Evolutionary conservation across 1,140 invertebrate species (phyloP), one percentile per base, ranked within the genome.

Genomic region (Platyscapa corneri): DNA sequence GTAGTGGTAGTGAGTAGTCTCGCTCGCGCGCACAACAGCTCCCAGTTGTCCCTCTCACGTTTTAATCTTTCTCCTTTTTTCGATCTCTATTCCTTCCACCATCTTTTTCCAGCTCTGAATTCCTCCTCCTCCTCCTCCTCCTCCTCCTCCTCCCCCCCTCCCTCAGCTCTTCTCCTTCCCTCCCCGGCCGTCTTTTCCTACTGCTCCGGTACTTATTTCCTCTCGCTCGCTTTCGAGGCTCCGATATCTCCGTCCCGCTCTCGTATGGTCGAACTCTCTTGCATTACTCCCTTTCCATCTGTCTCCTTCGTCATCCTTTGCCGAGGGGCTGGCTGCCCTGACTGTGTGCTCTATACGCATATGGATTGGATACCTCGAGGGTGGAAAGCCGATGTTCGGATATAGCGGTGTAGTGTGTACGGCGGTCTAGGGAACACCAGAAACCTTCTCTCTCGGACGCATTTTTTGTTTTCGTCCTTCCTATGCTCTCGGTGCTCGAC

Each of bases 311-410:
- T 80, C 78, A 80, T 80, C 27, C 60, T 80, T 80, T 80, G 30
- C 60, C 37, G 60, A 64, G 37, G 78, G 56, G 56, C 56, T 60
- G 23, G 20, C 34, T 37, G n/a, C n/a, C n/a, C 23, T 34, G 49
- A 14, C 34, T 79, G n/a, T n/a, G 53, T 67, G 23, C 70, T 74
- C 10, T 16, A 60, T 14, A 65, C 60, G 60, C 53, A 81, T 82
- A 82, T 82, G 74, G 80, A 72, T 82, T 82, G 80, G 80, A 82
- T 82, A 56, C 46, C 67, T 82, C 67, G 80, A 82, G 80, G 80
- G 67, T 82, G 67, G 80, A 82, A 82, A 82, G 67, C 60, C 67
- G 80, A 82, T 82, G 80, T 56, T 74, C 46, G 30, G 65, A 81
- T 81, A 72, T 81, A 81, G 42, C 18, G 8, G 39, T 42, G 46